phyloP scores from a whole-genome alignment of 2,113 vertebrate species.

The Seriola quinqueradiata region DNA sequence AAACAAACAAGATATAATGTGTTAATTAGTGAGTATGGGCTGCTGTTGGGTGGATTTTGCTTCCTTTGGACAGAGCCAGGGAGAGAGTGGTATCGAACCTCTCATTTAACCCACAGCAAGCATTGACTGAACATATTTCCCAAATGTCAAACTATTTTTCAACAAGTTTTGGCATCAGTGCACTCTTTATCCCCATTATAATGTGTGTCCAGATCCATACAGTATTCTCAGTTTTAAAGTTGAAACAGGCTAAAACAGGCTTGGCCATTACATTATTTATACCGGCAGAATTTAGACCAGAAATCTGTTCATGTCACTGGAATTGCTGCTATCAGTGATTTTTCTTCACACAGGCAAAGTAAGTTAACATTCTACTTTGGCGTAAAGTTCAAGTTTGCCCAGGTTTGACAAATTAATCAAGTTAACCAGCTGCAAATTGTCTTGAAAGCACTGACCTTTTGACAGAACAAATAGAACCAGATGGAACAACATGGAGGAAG shows the following conservation, averaged over 20 bases:
- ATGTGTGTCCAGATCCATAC: not conserved
- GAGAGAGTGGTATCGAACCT: not conserved
- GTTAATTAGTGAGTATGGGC: not conserved
- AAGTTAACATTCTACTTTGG: not conserved
- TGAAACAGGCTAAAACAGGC: not conserved
- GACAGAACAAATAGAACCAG: not conserved
- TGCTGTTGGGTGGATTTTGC: not conserved
- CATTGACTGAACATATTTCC: not conserved
- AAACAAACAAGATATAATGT: not conserved
- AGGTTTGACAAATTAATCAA: conserved; percentile 18
- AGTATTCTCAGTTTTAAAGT: not conserved
- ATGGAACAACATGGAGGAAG: not conserved
- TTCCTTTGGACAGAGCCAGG: not conserved
- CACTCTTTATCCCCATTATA: not conserved
- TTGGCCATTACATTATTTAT: not conserved
- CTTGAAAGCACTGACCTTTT: conserved; percentile 25
- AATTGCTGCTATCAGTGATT: not conserved
- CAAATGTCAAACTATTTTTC: not conserved
- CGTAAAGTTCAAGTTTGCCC: not conserved
- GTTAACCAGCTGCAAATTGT: conserved; percentile 6
- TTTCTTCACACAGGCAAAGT: not conserved
- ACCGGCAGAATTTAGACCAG: not conserved
- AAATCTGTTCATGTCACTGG: not conserved
- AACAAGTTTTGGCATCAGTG: not conserved
- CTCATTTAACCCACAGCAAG: not conserved